Evolutionary conservation across 1,140 invertebrate species (phyloP).

Genomic region (Popillia japonica): DNA sequence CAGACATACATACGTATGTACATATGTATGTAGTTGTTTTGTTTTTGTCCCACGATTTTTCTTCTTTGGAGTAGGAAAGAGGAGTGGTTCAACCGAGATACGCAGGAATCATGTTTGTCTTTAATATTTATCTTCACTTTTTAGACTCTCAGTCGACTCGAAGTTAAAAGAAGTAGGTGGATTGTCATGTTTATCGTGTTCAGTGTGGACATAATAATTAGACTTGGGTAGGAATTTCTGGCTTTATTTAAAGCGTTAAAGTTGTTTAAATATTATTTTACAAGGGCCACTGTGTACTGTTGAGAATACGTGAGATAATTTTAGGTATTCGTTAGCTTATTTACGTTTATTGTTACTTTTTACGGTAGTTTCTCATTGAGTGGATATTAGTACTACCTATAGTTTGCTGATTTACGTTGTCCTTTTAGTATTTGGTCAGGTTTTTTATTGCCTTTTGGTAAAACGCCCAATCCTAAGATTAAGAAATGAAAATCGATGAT

Average conservation of each 20-base stretch:
- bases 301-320: background rate
- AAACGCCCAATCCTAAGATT: too few species aligned
- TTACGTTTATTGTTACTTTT: too few species aligned
- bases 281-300: background rate
- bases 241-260: background rate
- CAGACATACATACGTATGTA: background rate
- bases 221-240: background rate
- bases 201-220: conserved; percentile 1
- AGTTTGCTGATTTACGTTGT: too few species aligned
- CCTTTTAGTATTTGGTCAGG: too few species aligned
- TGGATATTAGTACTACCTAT: too few species aligned
- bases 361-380: too few species aligned
- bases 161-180: background rate
- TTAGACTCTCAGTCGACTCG: background rate
- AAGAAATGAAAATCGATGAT: too few species aligned
- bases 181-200: background rate
- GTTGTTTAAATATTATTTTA: background rate
- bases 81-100: conserved; percentile 6
- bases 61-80: background rate
- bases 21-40: background rate
- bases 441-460: too few species aligned
- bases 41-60: background rate
- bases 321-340: background rate
- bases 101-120: background rate
- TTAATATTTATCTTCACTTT: conserved; percentile 22